Evolutionary conservation across 2,113 vertebrate genomes (phyloP).

Genomic region (Thinocorus orbignyianus): DNA sequence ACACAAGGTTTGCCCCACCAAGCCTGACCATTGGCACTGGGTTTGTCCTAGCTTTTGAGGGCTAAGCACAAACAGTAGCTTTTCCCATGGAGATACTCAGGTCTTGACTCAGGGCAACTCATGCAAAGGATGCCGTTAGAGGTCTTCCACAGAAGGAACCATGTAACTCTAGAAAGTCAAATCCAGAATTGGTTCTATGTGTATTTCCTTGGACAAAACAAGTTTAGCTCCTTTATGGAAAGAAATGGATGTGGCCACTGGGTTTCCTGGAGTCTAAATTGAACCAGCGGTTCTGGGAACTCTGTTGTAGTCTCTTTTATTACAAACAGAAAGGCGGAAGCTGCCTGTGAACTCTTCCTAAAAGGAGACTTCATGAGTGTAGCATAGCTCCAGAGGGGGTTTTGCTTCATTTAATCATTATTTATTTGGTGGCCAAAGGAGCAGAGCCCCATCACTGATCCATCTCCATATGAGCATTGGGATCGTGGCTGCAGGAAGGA

Average conservation of each 20-base stretch:
- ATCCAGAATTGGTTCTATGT: background rate
- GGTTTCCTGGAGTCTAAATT: background rate
- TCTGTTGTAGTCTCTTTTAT: background rate
- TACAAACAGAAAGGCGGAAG: background rate
- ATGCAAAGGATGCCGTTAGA: background rate
- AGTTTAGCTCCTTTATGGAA: background rate
- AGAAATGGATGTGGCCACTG: background rate
- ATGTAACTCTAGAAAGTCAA: rapidly evolving
- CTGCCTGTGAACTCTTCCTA: background rate
- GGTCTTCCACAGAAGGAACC: background rate
- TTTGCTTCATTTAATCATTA: background rate
- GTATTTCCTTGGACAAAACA: background rate
- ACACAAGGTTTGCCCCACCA: background rate
- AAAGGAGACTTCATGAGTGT: background rate
- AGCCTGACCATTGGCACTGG: rapidly evolving
- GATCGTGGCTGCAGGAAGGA: background rate
- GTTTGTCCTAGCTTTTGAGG: background rate
- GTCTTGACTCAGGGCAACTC: background rate
- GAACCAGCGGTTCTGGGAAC: background rate
- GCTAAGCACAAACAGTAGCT: background rate
- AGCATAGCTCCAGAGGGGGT: background rate
- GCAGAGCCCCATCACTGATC: background rate
- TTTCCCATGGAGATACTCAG: background rate
- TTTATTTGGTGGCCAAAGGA: background rate
- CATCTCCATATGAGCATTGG: rapidly evolving